Conservation (phyloP, 2,888 invertebrate species). For the Sphecodes monilicornis region DNA sequence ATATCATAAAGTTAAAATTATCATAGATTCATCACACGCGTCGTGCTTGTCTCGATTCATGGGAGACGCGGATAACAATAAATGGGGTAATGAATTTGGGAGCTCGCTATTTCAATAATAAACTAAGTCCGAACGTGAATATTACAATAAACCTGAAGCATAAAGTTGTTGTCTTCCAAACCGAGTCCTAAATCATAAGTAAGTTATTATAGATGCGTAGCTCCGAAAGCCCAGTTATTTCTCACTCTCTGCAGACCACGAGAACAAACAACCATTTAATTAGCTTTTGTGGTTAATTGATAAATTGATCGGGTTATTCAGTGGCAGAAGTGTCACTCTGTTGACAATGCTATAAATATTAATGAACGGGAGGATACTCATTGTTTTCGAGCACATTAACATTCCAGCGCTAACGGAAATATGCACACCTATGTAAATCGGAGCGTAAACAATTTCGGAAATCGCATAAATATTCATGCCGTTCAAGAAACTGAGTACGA, state of each 20-base stretch:
- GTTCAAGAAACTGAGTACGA: constrained; percentile 55
- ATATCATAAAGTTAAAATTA: too few relatives aligned
- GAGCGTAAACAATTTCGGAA: constrained; percentile 14
- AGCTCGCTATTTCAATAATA: background rate
- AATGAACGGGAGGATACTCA: background rate
- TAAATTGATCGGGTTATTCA: constrained; percentile 14
- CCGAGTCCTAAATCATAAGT: background rate
- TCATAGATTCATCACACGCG: too few relatives aligned
- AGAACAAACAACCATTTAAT: background rate
- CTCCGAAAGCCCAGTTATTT: background rate
- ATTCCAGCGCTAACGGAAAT: background rate
- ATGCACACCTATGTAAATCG: constrained; percentile 18
- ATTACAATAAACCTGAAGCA: background rate
- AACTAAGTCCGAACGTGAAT: background rate
- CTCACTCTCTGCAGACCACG: background rate
- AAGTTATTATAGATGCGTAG: background rate
- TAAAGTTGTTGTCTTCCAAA: background rate
- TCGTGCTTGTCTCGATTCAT: background rate
- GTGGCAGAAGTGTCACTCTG: constrained; percentile 14
- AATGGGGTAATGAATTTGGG: background rate
- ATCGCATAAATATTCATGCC: constrained; percentile 52
- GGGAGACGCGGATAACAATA: background rate
- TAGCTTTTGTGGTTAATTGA: background rate
- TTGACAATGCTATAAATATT: constrained; percentile 31
- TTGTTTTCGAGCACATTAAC: constrained; percentile 9